Evolutionary conservation across 2,113 vertebrate genomes (phyloP), one percentile per base, ranked within the genome.

Genomic region (Myrmecobius fasciatus): DNA sequence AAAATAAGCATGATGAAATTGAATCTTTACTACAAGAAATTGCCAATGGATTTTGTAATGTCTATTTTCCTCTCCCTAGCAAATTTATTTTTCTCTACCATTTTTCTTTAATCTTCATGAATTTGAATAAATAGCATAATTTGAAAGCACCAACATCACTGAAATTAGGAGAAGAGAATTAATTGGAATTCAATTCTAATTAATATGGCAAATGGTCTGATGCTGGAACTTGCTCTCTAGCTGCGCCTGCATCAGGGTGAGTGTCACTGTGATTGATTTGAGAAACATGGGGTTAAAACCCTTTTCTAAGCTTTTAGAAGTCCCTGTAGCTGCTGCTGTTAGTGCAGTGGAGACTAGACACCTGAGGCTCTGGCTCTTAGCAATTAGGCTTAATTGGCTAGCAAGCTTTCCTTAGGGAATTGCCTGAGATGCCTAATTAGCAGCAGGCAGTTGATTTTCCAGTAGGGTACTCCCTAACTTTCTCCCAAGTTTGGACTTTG

Each of bases 341-440:
- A 96, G 91, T 51, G 92, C 67, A 31, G 52, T 28, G 5, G 53
- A 52, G 67, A 47, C 52, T 52, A 83, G 91, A 93, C n/a, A 83
- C 47, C 75, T 91, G 67, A 90, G 25, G 49, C 89, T 52, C 91
- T 53, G n/a, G 53, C 3, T 1, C 51, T 94, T 24, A 48, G 48
- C 93, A 94, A 31, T 93, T 52, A 60, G 0, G 60, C 94, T 94
- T 94, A 52, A 91, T 96, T 93, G 96, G 97, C 53, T 83, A 89
- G 90, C n/a, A 49, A 3, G 28, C 0, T 14, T n/a, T 54, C 88
- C 94, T 75, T 43, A 89, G 60, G 94, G 75, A 92, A 52, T 91
- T 89, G 43, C 9, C 48, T 52, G 43, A 96, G 52, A 91, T 0
- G 43, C 31, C 90, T 92, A 95, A 96, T 96, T 97, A 97, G 95